A percentile compares a stretch with the other conserved stretches of the same genome.
phyloP scores from a whole-genome alignment of 2,797 vertebrate genomes.

The Cetoscarus ocellatus region DNA sequence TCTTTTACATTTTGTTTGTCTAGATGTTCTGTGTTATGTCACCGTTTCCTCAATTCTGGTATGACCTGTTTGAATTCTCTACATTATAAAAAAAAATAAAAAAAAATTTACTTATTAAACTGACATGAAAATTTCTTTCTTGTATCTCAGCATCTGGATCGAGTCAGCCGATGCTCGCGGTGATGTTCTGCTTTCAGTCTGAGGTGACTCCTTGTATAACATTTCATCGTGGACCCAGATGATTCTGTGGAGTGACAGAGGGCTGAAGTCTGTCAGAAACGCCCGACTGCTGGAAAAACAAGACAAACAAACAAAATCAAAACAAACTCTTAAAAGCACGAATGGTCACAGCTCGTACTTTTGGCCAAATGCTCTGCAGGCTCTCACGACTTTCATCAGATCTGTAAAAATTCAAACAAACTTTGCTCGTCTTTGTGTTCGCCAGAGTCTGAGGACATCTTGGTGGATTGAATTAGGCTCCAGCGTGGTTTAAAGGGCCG shows the following conservation, averaged over 20 bases:
- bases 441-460: slow-evolving; percentile 50
- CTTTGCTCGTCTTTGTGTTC: slow-evolving; percentile 28
- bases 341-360: slow-evolving; percentile 30
- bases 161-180: background rate
- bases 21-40: no score
- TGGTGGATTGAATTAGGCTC: slow-evolving; percentile 48
- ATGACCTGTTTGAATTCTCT: background rate
- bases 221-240: slow-evolving; percentile 32
- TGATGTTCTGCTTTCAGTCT: slow-evolving; percentile 23
- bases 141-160: slow-evolving; percentile 2
- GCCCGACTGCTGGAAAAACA: slow-evolving; percentile 33
- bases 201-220: slow-evolving; percentile 30
- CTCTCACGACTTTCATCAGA: slow-evolving; percentile 27
- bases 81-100: background rate
- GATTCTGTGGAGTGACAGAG: slow-evolving; percentile 33
- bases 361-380: slow-evolving; percentile 38
- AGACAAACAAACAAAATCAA: slow-evolving; percentile 57
- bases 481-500: slow-evolving; percentile 40
- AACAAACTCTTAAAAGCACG: slow-evolving; percentile 36
- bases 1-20: no score
- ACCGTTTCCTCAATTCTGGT: background rate
- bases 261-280: slow-evolving; percentile 46
- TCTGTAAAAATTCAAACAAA: slow-evolving; percentile 34
- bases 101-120: background rate
- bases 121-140: background rate